A percentile compares a stretch with the other conserved stretches of the same genome.
phyloP scores from a whole-genome alignment of 2,888 invertebrate species.

The Hemistola chrysoprasaria region DNA sequence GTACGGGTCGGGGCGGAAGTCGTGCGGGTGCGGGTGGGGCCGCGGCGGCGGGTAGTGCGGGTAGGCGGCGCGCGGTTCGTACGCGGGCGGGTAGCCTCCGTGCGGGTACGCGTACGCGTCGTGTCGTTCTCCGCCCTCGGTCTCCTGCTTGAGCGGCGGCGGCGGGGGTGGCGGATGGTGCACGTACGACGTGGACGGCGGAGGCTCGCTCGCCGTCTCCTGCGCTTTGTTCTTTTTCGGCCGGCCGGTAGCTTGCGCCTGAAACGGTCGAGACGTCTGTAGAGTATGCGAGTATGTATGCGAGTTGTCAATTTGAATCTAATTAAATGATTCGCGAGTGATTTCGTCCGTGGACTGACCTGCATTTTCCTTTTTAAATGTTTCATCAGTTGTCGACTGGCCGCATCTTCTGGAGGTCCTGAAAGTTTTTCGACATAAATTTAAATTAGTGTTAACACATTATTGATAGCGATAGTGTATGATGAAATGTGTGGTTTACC shows the following conservation, averaged over 20 bases:
- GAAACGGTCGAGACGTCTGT: conserved; percentile 9
- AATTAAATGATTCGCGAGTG: too few species aligned
- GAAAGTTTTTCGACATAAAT: conserved; percentile 17
- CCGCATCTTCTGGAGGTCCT: conserved; percentile 58
- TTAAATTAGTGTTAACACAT: too few species aligned
- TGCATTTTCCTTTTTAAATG: conserved; percentile 76
- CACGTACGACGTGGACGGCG: conserved; percentile 65
- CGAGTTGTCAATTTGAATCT: conserved; percentile 17
- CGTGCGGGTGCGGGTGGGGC: conserved; percentile 46
- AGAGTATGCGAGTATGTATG: too few species aligned
- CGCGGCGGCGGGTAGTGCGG: conserved; percentile 40
- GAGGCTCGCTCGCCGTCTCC: conserved; percentile 56
- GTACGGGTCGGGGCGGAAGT: conserved; percentile 66
- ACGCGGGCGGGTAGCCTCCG: conserved; percentile 42
- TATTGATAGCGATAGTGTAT: too few species aligned
- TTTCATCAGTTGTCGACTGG: conserved; percentile 67
- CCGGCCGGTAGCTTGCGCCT: conserved; percentile 69
- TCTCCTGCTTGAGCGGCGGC: conserved; percentile 59
- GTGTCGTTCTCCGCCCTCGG: conserved; percentile 34
- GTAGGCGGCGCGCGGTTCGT: conserved; percentile 46
- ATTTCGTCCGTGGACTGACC: conserved; percentile 38
- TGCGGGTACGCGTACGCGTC: conserved; percentile 44
- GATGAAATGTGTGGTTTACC: conserved; percentile 44
- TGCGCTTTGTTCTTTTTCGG: conserved; percentile 71
- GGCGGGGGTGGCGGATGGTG: conserved; percentile 36